Conservation (phyloP, 2,113 vertebrate species). For the Cettia cetti region DNA sequence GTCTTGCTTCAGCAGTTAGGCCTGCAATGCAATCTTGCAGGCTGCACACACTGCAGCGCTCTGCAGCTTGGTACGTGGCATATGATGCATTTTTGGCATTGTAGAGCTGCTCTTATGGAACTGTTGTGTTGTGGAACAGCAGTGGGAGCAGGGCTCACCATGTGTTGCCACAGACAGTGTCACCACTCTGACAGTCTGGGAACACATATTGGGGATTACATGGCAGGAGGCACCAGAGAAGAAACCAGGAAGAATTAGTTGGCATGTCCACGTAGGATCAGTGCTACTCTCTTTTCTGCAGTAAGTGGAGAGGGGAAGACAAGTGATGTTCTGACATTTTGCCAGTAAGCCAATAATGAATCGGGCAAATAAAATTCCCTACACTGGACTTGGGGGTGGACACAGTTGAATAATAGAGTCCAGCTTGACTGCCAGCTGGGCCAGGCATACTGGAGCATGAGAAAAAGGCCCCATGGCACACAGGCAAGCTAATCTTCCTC, state of each 20-base stretch:
- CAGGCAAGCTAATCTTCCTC: not conserved
- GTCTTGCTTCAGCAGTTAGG: not conserved
- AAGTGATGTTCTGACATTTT: not conserved
- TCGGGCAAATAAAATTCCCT: not conserved
- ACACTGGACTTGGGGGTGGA: not conserved
- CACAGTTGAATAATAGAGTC: not conserved
- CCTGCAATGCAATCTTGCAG: not conserved
- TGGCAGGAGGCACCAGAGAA: not conserved
- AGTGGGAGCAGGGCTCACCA: not conserved
- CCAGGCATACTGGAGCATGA: not conserved
- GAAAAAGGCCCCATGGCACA: not conserved
- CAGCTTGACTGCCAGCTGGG: not conserved
- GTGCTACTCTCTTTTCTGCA: not conserved
- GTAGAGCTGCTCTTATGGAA: not conserved
- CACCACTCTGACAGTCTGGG: not conserved
- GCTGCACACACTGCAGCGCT: not conserved
- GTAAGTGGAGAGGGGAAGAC: not conserved
- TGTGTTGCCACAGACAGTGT: not conserved
- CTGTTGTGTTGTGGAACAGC: not conserved
- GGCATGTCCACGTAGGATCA: no score
- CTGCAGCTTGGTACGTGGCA: not conserved
- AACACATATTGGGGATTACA: not conserved
- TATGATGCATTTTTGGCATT: accelerated
- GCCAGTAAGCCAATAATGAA: not conserved
- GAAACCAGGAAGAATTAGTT: not conserved